Evolutionary conservation across 2,113 vertebrate genomes (phyloP), one percentile per base, ranked within the genome.

Genomic region (Noctilio leporinus): DNA sequence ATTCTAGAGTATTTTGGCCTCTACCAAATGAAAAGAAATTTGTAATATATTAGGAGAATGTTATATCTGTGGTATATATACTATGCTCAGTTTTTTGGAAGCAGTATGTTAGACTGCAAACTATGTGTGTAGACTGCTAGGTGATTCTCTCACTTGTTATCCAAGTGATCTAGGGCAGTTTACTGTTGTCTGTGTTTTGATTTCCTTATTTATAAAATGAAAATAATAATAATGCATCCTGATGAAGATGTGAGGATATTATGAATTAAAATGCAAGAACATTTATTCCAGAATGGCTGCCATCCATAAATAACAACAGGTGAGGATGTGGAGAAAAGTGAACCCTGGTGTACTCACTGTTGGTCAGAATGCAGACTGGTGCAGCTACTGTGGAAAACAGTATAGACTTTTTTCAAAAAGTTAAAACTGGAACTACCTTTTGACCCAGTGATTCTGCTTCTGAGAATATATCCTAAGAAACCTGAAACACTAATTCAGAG

Each of bases 151-250:
- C 51, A 53, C 24, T 89, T 82, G 53, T 8, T 65, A 45, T 80
- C 28, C 24, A 83, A 5, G 45, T 70, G 70, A 76, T 35, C n/a
- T 30, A 40, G 40, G 49, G 43, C 51, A 70, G 30, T 51, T 80
- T 51, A 38, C 45, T 95, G 72, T 89, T 45, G 38, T 77, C 30
- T 93, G 28, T 90, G 35, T 78, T 33, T 72, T 91, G 30, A 14
- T 91, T 93, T 86, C n/a, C 59, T 72, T 53, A 47, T 95, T 80
- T 86, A 30, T 92, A 65, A 95, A 89, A 49, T 81, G 33, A 91
- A 91, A 80, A 73, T 80, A 88, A 40, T 76, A 59, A 38, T 72
- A n/a, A 16, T 91, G 14, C 8, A 51, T 57, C 17, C 33, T 57
- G 53, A 57, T n/a, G 40, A 14, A 64, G 30, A 67, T 51, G 12